Percentiles rank a stretch among this genome's conserved stretches.
Evolutionary conservation across 2,797 vertebrate genomes (phyloP).

Genomic region (Craterocephalus amniculus): DNA sequence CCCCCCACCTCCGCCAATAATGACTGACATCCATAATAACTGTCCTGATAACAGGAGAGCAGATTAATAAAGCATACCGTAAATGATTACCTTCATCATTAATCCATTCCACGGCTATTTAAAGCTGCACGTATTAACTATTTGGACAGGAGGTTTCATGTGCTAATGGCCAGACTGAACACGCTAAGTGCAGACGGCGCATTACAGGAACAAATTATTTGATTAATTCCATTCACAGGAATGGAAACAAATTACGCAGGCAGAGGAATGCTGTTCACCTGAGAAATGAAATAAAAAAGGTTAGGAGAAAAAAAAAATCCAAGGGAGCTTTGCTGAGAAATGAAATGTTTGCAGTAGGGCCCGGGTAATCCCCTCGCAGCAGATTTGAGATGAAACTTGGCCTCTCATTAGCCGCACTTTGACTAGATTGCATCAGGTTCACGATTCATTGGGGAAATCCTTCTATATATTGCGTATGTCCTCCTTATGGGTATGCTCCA

Average conservation of each 20-base stretch:
- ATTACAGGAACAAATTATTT: conserved; percentile 64
- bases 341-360: conserved; percentile 58
- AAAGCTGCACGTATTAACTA: conserved; percentile 71
- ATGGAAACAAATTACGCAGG: conserved; percentile 61
- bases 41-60: conserved; percentile 72
- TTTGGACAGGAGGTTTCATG: conserved; percentile 72
- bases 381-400: conserved; percentile 50
- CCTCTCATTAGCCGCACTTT: conserved; percentile 66
- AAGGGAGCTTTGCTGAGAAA: conserved; percentile 46
- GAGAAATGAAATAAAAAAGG: conserved; percentile 3
- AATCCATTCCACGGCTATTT: conserved; percentile 79
- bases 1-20: conserved; percentile 36
- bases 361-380: conserved; percentile 52
- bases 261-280: conserved; percentile 37
- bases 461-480: conserved; percentile 54
- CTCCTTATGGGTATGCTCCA: conserved; percentile 62
- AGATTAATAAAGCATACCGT: conserved; percentile 82
- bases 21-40: conserved; percentile 72
- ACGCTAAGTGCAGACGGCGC: conserved; percentile 45
- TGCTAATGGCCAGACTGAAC: conserved; percentile 69
- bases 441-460: conserved; percentile 72
- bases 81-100: conserved; percentile 84
- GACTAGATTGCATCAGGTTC: conserved; percentile 62
- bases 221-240: conserved; percentile 68
- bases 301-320: neutral